phyloP scores from a whole-genome alignment of 2,113 vertebrate species.

The Ia io region DNA sequence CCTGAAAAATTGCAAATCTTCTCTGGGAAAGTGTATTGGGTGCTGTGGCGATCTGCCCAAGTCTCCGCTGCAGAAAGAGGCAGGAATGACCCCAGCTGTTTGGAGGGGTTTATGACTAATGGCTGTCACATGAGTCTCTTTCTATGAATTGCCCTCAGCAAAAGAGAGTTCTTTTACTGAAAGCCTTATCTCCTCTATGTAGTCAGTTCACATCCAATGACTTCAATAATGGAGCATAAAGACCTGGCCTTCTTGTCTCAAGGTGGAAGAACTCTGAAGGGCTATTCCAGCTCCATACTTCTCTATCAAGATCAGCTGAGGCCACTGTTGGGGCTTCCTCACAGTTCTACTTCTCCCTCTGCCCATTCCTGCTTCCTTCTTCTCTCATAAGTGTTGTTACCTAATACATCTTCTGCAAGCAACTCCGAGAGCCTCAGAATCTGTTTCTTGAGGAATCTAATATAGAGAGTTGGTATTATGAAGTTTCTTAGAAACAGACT shows the following conservation, averaged over 20 bases:
- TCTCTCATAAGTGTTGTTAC: not conserved
- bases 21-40: not conserved
- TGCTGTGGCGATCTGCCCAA: not conserved
- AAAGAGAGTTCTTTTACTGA: not conserved
- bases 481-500: not conserved
- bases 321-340: not conserved
- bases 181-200: not conserved
- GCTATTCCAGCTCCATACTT: not conserved
- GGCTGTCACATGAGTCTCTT: not conserved
- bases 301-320: not conserved
- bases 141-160: not conserved
- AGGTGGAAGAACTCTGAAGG: not conserved
- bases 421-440: not conserved
- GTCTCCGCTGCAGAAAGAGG: not conserved
- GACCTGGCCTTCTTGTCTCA: not conserved
- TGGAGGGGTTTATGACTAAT: not conserved
- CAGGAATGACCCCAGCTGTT: not conserved
- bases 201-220: not conserved
- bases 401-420: not conserved
- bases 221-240: not conserved
- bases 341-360: not conserved
- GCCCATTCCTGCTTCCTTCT: not conserved
- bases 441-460: not conserved
- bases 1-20: not conserved
- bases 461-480: not conserved